Base-by-base conservation (phyloP, 2,113 vertebrate species). In the Rhynchomys soricoides region DNA sequence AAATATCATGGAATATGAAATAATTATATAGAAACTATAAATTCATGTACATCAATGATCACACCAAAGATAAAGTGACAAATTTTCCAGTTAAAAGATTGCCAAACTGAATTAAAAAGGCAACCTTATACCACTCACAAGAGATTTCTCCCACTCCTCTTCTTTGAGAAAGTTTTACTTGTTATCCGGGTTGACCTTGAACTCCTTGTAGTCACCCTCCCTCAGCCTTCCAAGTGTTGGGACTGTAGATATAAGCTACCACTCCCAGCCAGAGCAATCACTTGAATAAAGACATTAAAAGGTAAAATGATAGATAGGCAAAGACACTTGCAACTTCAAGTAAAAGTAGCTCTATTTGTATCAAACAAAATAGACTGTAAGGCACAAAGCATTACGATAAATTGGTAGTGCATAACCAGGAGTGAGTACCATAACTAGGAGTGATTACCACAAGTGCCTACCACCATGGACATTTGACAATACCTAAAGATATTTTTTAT, bases 281-380 rank as follows among this genome's bases (percentile, higher is more conserved):
- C 37, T 50, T 78, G 26, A 81, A 29, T 77, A 93, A 34, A 26
- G 75, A 74, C 68, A 91, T 26, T 21, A 19, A 74, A 71, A 50
- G 34, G 17, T 74, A 50, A 92, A 92, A 52, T 64, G 59, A 92
- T 82, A 24, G 79, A 73, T 40, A 45, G 26, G 43, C 74, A 89
- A 89, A 90, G 43, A 48, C 57, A 45, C 45, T 73, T 95, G n/a
- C 24, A 94, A 89, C 85, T 45, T 89, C n/a, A 26, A n/a, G 77
- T 12, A 88, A 75, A 91, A 86, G 6, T 83, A 70, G n/a, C 59
- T 95, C 52, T 90, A 7, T 45, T 83, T n/a, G 79, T 55, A 66
- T 64, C 70, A 86, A 57, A 83, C 15, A 93, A 95, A 89, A 52
- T 29, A 29, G 82, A 96, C 31, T 64, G 62, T 13, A 88, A 95